Evolutionary conservation across 2,888 invertebrate genomes (phyloP).

Genomic region (Drosophila suboccidentalis): DNA sequence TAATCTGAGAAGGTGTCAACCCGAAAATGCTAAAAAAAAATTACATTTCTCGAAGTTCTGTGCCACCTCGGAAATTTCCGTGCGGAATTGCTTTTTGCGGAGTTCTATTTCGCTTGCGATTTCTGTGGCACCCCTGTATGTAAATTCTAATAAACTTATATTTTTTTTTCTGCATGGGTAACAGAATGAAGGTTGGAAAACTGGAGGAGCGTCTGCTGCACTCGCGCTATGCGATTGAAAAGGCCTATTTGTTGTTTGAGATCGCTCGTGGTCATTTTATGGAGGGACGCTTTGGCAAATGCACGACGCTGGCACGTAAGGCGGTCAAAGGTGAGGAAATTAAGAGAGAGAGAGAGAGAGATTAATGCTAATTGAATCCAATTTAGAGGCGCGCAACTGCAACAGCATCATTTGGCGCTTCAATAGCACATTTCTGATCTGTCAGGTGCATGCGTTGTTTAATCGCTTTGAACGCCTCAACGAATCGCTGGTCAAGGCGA

Average conservation of each 20-base stretch:
- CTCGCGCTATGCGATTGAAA: conserved; percentile 76
- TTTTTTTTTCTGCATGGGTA: no score
- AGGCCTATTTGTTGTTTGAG: conserved; percentile 74
- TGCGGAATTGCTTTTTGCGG: no score
- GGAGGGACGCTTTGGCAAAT: conserved; percentile 72
- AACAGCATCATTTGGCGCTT: conserved; percentile 78
- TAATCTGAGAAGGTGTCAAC: no score
- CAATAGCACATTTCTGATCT: conserved; percentile 70
- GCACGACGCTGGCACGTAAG: conserved; percentile 65
- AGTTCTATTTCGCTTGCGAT: no score
- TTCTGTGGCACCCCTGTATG: no score
- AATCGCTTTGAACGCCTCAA: conserved; percentile 73
- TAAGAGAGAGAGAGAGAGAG: no score
- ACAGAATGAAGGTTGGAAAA: conserved; percentile 67
- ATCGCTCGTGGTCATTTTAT: conserved; percentile 73
- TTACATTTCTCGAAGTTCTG: no score
- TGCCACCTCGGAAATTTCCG: no score
- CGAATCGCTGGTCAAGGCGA: conserved; percentile 69
- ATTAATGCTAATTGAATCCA: no score
- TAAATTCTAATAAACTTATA: no score
- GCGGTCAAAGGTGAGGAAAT: conserved; percentile 61
- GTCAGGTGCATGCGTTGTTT: conserved; percentile 77
- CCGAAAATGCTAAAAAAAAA: no score
- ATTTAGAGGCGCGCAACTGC: conserved; percentile 66
- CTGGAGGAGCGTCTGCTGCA: conserved; percentile 73